Base-by-base conservation (phyloP, 1,140 invertebrate genomes). In the Drosophila takahashii region DNA sequence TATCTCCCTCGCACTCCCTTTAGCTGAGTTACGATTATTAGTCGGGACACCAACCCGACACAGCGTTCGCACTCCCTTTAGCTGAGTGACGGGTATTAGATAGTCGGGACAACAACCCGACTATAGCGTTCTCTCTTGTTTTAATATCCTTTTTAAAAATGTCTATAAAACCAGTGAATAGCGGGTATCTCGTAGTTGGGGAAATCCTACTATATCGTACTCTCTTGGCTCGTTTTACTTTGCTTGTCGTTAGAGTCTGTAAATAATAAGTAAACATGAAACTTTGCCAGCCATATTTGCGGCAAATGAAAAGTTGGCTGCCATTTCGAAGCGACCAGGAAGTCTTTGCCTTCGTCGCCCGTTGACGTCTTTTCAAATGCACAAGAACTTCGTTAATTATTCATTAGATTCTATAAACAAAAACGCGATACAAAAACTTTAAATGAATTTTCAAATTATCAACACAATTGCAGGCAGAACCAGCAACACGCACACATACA, bases 371-470 rank as follows among this genome's bases (percentile, higher is more conserved):
- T 87, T 87, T 84, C 76, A 87, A 89, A 89, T 90, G 84, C 64
- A 80, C 84, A 80, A 90, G 84, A 89, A 89, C 85, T 89, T 89
- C 89, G 84, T 89, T 89, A 89, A 89, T 89, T 89, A 89, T 89
- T 89, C 79, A 89, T 89, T 89, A 89, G 84, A 90, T 89, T 89
- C 84, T 89, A 89, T 89, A 90, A 89, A 89, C 84, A 89, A 89
- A 86, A 89, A 89, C 84, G 84, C 84, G 85, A 89, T 89, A 89
- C 85, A 89, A 89, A 89, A 89, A 89, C 84, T 89, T 89, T 89
- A 89, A 89, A 89, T 89, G 85, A 89, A 89, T 89, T 89, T 89
- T 89, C 85, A 89, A 89, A 89, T 89, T 89, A 89, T 89, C 84
- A 89, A 89, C 84, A 89, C 84, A 89, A 89, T 89, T 89, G 84